Evolutionary conservation across 2,797 vertebrate species (phyloP), one percentile per base, ranked within the genome.

Genomic region (Eospalax fontanierii): DNA sequence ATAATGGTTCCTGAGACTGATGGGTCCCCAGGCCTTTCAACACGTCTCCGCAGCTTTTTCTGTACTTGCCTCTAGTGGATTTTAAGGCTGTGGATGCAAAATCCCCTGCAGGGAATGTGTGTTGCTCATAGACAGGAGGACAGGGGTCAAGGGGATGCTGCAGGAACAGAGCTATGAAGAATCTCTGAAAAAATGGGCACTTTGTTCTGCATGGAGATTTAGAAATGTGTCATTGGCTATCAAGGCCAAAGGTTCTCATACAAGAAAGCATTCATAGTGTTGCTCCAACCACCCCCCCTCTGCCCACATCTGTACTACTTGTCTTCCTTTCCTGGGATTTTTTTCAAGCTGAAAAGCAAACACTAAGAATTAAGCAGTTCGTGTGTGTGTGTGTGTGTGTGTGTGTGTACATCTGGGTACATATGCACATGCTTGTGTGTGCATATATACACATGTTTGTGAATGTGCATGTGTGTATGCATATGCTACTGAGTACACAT

Each of bases 1-100:
- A 92, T 96, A 91, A 89, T 75, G 90, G 38, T 88, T 70, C 82
- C 84, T 38, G 5, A 38, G 0, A 0, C 33, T 87, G 71, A 87
- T 86, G 12, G 30, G 43, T 87, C 78, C 35, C 24, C 7, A 33
- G 38, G 73, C 38, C 40, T 59, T 90, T 75, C 57, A 30, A 24
- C 4, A 22, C 30, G 22, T 92, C 79, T 81, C n/a, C n/a, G 30
- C 38, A 4, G 0, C 26, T 57, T 93, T 87, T 91, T 78, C 26
- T 21, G 50, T 33, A 24, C 73, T 87, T 78, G 38, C 65, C 85
- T 78, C 33, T 79, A 33, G 46, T 0, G 1, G 11, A 33, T 76
- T 6, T 63, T 85, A 86, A 66, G 3, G 14, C 0, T 33, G 4
- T 30, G 4, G 57, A 68, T 5, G 4, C 19, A 84, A 65, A 83